A percentile compares a stretch with the other conserved stretches of the same genome.
These are phyloP conservation scores for Melangyna quadrimaculata DNA, from an alignment of 2,888 invertebrate species.

Conservation along the genomic window DNA sequence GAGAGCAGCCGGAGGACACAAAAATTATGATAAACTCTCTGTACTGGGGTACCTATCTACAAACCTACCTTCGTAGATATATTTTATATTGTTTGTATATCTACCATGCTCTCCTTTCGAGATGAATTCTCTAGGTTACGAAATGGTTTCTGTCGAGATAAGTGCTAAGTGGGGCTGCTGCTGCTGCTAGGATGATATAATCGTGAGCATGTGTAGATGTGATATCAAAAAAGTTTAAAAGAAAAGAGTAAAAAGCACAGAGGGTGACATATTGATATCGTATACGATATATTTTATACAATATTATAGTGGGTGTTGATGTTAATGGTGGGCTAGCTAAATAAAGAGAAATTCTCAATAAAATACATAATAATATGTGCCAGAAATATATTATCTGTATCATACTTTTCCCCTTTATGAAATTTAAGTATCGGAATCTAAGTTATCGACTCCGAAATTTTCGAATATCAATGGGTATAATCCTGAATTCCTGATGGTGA, in stretches of 20 bases:
- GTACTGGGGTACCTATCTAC: too few relatives aligned
- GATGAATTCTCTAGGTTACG: conserved; percentile 71
- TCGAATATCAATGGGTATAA: not conserved
- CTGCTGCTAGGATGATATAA: conserved; percentile 35
- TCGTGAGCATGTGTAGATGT: conserved; percentile 52
- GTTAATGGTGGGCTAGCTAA: not conserved
- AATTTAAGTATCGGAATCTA: not conserved
- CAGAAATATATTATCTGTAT: conserved; percentile 28
- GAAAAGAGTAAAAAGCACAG: conserved; percentile 25
- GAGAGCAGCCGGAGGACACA: conserved; percentile 64
- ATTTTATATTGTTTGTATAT: conserved; percentile 63
- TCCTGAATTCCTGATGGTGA: conserved; percentile 13
- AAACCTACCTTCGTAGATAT: conserved; percentile 35
- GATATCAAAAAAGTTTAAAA: not conserved
- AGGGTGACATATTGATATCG: conserved; percentile 35
- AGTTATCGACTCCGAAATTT: not conserved
- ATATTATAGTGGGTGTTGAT: conserved; percentile 2
- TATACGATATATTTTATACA: conserved; percentile 44
- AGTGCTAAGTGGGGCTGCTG: conserved; percentile 31
- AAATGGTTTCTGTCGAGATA: conserved; percentile 54
- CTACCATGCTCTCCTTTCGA: conserved; percentile 56
- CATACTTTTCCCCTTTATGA: conserved; percentile 7
- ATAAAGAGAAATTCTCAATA: conserved; percentile 8
- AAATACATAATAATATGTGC: conserved; percentile 3
- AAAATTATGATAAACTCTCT: conserved; percentile 70